A percentile compares a stretch with the other conserved stretches of the same genome.
Evolutionary conservation across 2,113 vertebrate genomes (phyloP).

Genomic region (Entomyzon cyanotis): DNA sequence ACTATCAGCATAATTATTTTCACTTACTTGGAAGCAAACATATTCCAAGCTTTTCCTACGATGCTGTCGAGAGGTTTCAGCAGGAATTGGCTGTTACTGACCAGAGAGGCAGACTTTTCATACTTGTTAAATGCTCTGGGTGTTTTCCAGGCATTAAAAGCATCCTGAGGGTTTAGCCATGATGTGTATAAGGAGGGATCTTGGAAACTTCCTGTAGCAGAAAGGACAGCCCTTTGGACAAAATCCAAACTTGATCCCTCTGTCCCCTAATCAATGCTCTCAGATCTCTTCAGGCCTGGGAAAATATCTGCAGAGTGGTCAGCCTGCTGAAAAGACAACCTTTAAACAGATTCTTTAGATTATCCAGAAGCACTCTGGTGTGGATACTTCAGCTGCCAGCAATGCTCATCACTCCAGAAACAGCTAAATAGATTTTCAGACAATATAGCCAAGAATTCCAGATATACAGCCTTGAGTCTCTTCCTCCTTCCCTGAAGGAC

Average conservation of each 20-base stretch:
- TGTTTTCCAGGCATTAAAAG: slow-evolving; percentile 83
- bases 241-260: neutral
- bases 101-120: slow-evolving; percentile 88
- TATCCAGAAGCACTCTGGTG: neutral
- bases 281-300: neutral
- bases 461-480: neutral
- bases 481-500: neutral
- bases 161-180: slow-evolving; percentile 81
- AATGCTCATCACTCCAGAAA: neutral
- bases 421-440: neutral
- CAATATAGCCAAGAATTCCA: neutral
- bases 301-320: neutral
- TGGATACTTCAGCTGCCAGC: neutral
- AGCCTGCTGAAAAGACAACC: neutral
- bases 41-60: slow-evolving; percentile 96
- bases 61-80: slow-evolving; percentile 85
- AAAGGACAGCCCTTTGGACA: neutral
- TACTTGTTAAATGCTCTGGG: slow-evolving; percentile 89
- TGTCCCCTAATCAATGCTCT: neutral
- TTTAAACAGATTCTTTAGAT: neutral
- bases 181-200: slow-evolving; percentile 86
- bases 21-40: slow-evolving; percentile 96
- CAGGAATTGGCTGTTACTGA: slow-evolving; percentile 94
- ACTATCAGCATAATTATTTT: neutral
- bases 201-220: slow-evolving; percentile 79